phyloP scores from a whole-genome alignment of 2,888 invertebrate species.

The Napeogenes sylphis region DNA sequence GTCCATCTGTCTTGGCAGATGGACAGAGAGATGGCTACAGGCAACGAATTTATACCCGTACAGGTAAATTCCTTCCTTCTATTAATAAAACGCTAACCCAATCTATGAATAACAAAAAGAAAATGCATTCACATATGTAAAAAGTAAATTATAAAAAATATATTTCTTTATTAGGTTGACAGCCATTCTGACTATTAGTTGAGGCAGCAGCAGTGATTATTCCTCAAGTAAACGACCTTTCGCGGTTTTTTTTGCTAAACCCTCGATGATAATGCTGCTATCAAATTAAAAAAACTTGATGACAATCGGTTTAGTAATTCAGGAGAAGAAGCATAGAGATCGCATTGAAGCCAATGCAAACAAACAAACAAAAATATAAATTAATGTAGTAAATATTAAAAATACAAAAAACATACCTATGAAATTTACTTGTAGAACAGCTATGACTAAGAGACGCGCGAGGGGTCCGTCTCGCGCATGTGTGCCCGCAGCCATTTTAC shows the following conservation, averaged over 20 bases:
- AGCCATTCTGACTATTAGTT: too few relatives aligned
- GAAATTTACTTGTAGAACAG: conserved; percentile 70
- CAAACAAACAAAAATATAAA: too few relatives aligned
- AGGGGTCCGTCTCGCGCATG: conserved; percentile 59
- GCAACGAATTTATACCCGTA: conserved; percentile 33
- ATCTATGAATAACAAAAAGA: conserved; percentile 7
- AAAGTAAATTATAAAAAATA: not conserved
- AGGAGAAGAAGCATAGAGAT: too few relatives aligned
- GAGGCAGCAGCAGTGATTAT: too few relatives aligned
- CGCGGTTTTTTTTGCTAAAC: too few relatives aligned
- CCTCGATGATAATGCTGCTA: too few relatives aligned
- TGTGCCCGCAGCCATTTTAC: conserved; percentile 61
- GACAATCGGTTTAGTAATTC: too few relatives aligned
- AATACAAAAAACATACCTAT: conserved; percentile 54
- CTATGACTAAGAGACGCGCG: conserved; percentile 64
- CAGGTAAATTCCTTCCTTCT: conserved; percentile 24
- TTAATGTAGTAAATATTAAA: conserved; percentile 8
- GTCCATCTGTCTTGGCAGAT: conserved; percentile 34
- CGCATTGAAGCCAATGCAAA: too few relatives aligned
- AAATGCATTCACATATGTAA: not conserved
- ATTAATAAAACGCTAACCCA: conserved; percentile 23
- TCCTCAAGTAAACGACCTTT: too few relatives aligned
- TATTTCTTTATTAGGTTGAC: too few relatives aligned
- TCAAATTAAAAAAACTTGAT: not conserved
- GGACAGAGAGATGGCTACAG: conserved; percentile 34